phyloP scores from a whole-genome alignment of 2,113 vertebrate species.

The Coptodon rendalli region DNA sequence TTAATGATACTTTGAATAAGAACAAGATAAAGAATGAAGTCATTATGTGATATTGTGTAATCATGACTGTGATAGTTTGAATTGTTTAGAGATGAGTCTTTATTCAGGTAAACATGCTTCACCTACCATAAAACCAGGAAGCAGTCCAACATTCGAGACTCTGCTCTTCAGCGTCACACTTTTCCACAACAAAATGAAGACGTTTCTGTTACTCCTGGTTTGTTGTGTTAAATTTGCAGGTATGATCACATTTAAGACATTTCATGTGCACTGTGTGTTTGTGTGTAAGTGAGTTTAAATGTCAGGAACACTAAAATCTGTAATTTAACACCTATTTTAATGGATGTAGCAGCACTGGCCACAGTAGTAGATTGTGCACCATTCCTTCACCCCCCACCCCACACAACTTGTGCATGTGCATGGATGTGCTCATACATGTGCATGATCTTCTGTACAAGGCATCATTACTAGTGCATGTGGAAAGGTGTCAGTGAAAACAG shows the following conservation, averaged over 20 bases:
- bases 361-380: too few species aligned
- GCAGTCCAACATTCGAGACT: neutral
- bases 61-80: neutral
- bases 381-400: too few species aligned
- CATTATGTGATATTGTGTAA: neutral
- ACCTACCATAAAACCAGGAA: neutral
- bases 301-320: neutral
- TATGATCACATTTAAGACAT: too few species aligned
- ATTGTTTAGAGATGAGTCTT: neutral
- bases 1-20: neutral
- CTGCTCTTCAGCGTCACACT: too few species aligned
- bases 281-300: neutral
- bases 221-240: too few species aligned
- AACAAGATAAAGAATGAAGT: neutral
- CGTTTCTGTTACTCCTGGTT: too few species aligned
- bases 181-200: too few species aligned
- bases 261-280: neutral
- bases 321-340: neutral
- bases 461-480: too few species aligned
- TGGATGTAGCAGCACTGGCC: neutral
- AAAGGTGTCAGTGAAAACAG: too few species aligned
- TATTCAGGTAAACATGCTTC: neutral
- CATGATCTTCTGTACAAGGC: too few species aligned
- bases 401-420: too few species aligned
- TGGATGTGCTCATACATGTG: too few species aligned